Base-by-base conservation (phyloP, 30 jellyfish, hydroid and myxozoan species). In the Turritopsis dohrnii region DNA sequence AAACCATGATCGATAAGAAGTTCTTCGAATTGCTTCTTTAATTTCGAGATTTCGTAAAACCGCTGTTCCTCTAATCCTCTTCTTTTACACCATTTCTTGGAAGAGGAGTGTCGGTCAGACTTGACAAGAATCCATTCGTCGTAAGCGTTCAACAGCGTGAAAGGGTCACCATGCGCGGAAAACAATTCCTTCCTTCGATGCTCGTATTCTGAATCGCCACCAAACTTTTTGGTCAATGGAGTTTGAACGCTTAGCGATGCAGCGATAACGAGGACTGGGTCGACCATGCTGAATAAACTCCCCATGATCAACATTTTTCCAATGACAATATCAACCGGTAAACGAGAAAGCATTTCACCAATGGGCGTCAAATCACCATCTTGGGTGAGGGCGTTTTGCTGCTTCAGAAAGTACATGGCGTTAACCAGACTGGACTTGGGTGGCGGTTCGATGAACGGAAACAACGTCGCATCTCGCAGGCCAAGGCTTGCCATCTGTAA, bases 131-230 rank as follows among this genome's bases (percentile, higher is more conserved):
- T 41, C 99, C 99, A 95, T 82, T 89, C 97, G 84, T 90, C 96
- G 86, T 89, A 94, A 29, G 88, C 89, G 53, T 88, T 94, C 69
- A 94, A 69, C 22, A 94, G 75, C 7, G 96, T 85, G 71, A 94
- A 94, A 5, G 99, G 96, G 53, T 94, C 99, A 41, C 99, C 99
- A 74, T 94, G 99, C 52, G 87, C 94, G 3, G 99, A 94, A 53
- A 79, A 92, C 54, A 85, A 75, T 80, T 88, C 96, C 16, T 77
- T 66, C 23, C 99, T 92, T 18, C 96, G 89, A 20, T 85, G 94
- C 28, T 94, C 99, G 17, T 79, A 87, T 52, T 88, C 96, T 71
- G 72, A 73, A 31, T 93, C 96, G 28, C 96, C 96, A 74, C 96
- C 96, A 52, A 94, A 82, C 29, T 90, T 80, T 52, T 96, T 73